Base-by-base conservation (phyloP, 2,888 invertebrate species). In the Tenthredo scrophulariae region DNA sequence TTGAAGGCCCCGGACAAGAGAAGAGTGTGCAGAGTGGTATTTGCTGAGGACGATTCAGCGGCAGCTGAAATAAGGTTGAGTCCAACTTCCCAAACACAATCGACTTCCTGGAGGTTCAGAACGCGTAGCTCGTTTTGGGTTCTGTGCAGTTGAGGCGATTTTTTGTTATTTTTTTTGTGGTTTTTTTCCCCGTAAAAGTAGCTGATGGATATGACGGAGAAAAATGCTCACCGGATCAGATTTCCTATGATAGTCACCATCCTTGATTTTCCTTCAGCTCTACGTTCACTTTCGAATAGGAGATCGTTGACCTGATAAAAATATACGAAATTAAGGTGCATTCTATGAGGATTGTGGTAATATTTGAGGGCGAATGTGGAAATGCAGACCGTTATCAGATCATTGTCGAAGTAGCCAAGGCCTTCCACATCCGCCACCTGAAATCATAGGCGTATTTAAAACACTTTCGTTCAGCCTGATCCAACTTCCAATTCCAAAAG, bases 341-440 rank as follows among this genome's bases (percentile, higher is more conserved):
- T 26, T 50, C 9, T 5, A 7, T 43, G 0, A 22, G 22, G 26
- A 46, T 33, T 15, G 10, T 67, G 26, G 29, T 65, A 46, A 77
- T n/a, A 10, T 83, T 37, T 7, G 6, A 62, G 62, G 67, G 83
- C 70, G 83, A 83, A 83, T 83, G 83, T 70, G 83, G 83, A 83
- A 67, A 46, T 83, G 43, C 83, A 65, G 80, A 80, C 80, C 83
- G 83, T 83, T 50, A 83, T 65, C 4, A 83, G 50, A 26, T 83
- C 83, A 62, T 65, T 26, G 46, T 83, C 83, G 43, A n/a, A 7
- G 83, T 46, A 83, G 67, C 46, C 50, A 18, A 83, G 83, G 29
- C 83, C 67, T 67, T 83, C 83, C 83, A 83, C 83, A 83, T 83
- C 70, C 83, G 37, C 83, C 83, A 83, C 67, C 83, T 83, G 83